A percentile compares a stretch with the other conserved stretches of the same genome.
These are phyloP conservation scores for Scarus forsteni DNA, from an alignment of 2,797 vertebrate species.

Conservation along the genomic window DNA sequence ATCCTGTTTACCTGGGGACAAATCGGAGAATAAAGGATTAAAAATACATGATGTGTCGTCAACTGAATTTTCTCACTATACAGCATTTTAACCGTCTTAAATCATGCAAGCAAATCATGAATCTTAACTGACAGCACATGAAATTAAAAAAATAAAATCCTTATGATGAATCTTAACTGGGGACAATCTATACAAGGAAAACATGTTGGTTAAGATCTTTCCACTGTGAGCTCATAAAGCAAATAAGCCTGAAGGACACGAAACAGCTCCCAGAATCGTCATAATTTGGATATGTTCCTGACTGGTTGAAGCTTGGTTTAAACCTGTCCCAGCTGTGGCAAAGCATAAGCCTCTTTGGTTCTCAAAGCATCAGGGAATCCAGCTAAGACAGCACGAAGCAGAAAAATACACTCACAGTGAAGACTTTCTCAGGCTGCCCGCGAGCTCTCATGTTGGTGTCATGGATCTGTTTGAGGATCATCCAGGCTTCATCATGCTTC, in stretches of 20 bases:
- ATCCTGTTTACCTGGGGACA: constrained; percentile 93
- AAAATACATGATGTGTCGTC: background rate
- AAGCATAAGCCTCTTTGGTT: constrained; percentile 80
- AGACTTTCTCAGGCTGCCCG: constrained; percentile 98
- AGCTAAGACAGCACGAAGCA: constrained; percentile 33
- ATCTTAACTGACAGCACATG: background rate
- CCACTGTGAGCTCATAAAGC: constrained; percentile 55
- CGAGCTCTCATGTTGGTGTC: constrained; percentile 99
- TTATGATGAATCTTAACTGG: constrained; percentile 17
- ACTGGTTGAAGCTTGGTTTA: constrained; percentile 57
- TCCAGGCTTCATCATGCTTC: constrained; percentile 99
- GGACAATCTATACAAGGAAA: constrained; percentile 48
- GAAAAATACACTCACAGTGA: constrained; percentile 91
- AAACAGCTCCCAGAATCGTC: constrained; percentile 72
- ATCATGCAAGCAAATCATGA: background rate
- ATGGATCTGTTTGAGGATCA: constrained; percentile 99
- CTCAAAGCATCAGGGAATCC: constrained; percentile 65
- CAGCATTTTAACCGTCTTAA: background rate
- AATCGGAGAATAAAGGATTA: background rate
- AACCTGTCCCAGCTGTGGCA: constrained; percentile 68
- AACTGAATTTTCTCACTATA: background rate
- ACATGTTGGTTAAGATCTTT: constrained; percentile 67
- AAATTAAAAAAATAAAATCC: constrained; percentile 8
- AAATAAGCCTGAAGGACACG: constrained; percentile 78
- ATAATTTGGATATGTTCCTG: constrained; percentile 71